Evolutionary conservation across 2,113 vertebrate species (phyloP).

Genomic region (Herpetotheres cachinnans): DNA sequence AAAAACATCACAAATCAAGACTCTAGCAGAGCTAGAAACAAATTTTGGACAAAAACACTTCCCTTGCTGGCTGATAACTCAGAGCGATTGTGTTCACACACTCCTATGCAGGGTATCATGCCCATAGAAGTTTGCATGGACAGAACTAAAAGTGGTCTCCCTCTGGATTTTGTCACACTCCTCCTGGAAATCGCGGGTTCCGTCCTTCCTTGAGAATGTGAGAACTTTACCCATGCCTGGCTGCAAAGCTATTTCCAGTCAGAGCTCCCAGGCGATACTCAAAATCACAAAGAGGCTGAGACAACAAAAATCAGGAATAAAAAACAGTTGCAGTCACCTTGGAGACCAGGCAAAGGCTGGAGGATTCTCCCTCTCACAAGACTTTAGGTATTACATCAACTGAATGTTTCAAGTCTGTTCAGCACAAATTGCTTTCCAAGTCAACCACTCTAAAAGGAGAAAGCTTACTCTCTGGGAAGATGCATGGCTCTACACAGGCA

Average conservation of each 20-base stretch:
- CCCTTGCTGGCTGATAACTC: background rate
- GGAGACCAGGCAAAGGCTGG: slow-evolving; percentile 34
- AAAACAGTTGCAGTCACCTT: background rate
- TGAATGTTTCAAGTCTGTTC: background rate
- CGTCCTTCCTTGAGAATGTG: background rate
- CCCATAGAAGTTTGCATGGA: background rate
- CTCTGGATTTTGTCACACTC: background rate
- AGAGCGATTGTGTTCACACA: background rate
- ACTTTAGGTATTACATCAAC: background rate
- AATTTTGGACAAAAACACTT: background rate
- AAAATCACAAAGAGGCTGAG: background rate
- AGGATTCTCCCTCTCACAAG: background rate
- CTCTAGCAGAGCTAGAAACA: background rate
- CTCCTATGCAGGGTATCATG: background rate
- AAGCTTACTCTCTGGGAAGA: background rate
- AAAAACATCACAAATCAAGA: background rate
- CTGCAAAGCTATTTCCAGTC: background rate
- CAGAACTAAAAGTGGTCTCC: background rate
- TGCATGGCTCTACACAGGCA: background rate
- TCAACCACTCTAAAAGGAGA: background rate
- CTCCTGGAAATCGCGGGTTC: background rate
- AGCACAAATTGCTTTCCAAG: slow-evolving; percentile 3
- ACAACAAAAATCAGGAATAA: background rate
- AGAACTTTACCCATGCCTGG: background rate
- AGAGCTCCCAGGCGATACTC: background rate